Conservation (phyloP, 1,140 invertebrate species). For the Formica selysi region DNA sequence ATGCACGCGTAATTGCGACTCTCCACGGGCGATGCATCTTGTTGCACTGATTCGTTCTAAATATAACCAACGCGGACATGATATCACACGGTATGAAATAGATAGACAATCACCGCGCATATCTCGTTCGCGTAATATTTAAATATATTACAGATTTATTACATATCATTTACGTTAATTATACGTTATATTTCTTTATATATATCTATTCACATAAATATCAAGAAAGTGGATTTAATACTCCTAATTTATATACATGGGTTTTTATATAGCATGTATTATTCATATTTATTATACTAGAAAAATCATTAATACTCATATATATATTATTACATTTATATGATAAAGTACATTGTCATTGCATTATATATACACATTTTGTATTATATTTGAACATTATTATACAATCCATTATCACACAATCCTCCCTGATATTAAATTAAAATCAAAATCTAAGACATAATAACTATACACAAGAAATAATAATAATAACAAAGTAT, state of each 20-base stretch:
- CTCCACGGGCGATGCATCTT: conserved; percentile 29
- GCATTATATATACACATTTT: conserved; percentile 19
- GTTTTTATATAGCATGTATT: too few species aligned
- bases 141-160: neutral
- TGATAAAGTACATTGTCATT: conserved; percentile 49
- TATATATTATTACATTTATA: conserved; percentile 39
- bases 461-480: conserved; percentile 7
- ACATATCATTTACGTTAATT: neutral
- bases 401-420: conserved; percentile 52
- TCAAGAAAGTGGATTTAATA: too few species aligned
- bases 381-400: conserved; percentile 46
- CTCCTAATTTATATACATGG: too few species aligned
- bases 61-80: conserved; percentile 41
- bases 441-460: conserved; percentile 19
- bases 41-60: conserved; percentile 24
- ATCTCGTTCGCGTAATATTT: neutral
- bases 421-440: conserved; percentile 41
- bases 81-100: conserved; percentile 25
- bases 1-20: conserved; percentile 14
- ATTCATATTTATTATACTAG: too few species aligned
- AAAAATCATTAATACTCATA: too few species aligned
- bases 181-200: neutral
- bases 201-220: conserved; percentile 24
- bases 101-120: neutral
- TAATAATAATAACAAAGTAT: conserved; percentile 15